Evolutionary conservation across 2,888 invertebrate species (phyloP).

Genomic region (Drosophila cracens): DNA sequence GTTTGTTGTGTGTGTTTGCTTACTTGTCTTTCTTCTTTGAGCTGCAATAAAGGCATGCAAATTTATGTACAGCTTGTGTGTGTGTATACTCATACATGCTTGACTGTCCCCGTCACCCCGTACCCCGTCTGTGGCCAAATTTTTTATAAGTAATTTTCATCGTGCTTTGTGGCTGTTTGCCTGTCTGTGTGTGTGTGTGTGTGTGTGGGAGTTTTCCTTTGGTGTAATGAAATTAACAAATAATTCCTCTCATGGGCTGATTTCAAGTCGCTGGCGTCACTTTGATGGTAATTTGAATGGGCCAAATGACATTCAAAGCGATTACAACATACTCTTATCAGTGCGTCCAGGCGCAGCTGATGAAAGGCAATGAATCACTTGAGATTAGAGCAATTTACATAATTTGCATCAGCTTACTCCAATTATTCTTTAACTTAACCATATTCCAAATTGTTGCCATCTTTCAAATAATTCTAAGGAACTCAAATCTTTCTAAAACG

Average conservation of each 20-base stretch:
- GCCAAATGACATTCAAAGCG: constrained; percentile 65
- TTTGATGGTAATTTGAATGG: constrained; percentile 78
- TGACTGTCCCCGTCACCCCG: constrained; percentile 18
- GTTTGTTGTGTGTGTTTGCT: constrained; percentile 43
- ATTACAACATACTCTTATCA: constrained; percentile 73
- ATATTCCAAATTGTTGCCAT: background rate
- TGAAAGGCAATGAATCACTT: constrained; percentile 47
- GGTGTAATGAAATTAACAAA: constrained; percentile 77
- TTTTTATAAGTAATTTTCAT: constrained; percentile 78
- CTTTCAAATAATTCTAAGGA: background rate
- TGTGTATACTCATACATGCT: constrained; percentile 25
- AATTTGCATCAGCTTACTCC: background rate
- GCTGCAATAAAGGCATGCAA: constrained; percentile 81
- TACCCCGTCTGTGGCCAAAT: constrained; percentile 24
- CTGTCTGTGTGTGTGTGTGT: constrained; percentile 14
- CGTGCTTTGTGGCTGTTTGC: constrained; percentile 48
- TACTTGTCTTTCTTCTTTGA: constrained; percentile 49
- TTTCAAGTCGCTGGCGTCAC: constrained; percentile 54
- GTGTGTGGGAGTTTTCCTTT: constrained; percentile 26
- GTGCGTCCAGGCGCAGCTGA: constrained; percentile 43
- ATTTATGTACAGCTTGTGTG: constrained; percentile 60
- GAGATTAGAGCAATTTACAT: constrained; percentile 29
- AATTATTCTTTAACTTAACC: background rate
- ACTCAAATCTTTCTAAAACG: background rate
- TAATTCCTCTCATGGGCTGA: constrained; percentile 63